Evolutionary conservation across 2,888 invertebrate species (phyloP).

Genomic region (Torymus aiolomorphi): DNA sequence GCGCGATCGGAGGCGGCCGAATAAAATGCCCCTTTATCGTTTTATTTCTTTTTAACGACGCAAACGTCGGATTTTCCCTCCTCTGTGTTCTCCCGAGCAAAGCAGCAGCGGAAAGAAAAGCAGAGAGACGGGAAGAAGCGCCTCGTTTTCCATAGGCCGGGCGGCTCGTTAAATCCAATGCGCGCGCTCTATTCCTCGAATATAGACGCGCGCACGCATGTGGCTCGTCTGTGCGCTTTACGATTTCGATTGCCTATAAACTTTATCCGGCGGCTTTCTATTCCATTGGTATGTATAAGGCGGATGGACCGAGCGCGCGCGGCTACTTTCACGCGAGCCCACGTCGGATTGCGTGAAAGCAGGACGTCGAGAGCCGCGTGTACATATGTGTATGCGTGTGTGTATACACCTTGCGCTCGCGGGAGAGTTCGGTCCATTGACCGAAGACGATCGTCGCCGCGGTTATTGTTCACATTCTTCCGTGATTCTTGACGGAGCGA

Average conservation of each 20-base stretch:
- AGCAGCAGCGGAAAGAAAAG: not conserved
- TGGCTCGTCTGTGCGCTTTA: slow-evolving; percentile 62
- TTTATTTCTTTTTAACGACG: slow-evolving; percentile 46
- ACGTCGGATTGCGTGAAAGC: slow-evolving; percentile 75
- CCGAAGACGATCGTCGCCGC: not conserved
- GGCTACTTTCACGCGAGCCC: slow-evolving; percentile 65
- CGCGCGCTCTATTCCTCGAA: slow-evolving; percentile 2
- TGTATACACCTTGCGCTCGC: too few species aligned
- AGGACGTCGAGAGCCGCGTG: slow-evolving; percentile 65
- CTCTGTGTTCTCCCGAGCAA: not conserved
- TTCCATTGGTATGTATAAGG: slow-evolving; percentile 75
- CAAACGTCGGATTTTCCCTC: slow-evolving; percentile 30
- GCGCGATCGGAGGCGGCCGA: not conserved
- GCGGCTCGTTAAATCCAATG: slow-evolving; percentile 63
- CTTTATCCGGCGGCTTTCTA: slow-evolving; percentile 74
- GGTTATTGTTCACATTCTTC: slow-evolving; percentile 4
- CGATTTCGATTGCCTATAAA: slow-evolving; percentile 75
- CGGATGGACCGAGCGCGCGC: slow-evolving; percentile 73
- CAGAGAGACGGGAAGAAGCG: not conserved
- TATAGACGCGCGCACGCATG: not conserved
- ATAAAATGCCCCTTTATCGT: slow-evolving; percentile 31
- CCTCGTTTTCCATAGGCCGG: slow-evolving; percentile 2
- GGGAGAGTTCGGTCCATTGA: not conserved
- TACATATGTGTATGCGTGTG: not conserved
- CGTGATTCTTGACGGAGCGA: not conserved